A percentile compares a stretch with the other conserved stretches of the same genome.
Conservation (phyloP, 2,888 invertebrate genomes). For the Teinopalpus imperialis region DNA sequence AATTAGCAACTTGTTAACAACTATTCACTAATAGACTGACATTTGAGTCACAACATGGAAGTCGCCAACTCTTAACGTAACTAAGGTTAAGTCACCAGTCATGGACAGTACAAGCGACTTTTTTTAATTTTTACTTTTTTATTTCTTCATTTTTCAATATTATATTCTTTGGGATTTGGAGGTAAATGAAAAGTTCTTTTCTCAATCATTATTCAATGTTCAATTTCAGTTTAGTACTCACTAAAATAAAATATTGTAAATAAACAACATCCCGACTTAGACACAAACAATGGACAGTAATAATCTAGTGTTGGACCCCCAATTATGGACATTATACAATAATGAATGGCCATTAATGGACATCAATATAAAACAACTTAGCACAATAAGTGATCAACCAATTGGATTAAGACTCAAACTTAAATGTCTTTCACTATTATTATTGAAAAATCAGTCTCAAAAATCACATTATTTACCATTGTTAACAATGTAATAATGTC, state of each 20-base stretch:
- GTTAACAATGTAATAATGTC: too few relatives aligned
- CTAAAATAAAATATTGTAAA: constrained; percentile 9
- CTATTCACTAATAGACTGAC: too few relatives aligned
- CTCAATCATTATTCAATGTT: constrained; percentile 17
- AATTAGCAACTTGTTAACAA: too few relatives aligned
- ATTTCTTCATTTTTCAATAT: constrained; percentile 19
- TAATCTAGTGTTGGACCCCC: constrained; percentile 2
- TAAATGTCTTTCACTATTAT: too few relatives aligned
- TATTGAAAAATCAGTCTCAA: too few relatives aligned
- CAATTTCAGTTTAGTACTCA: constrained; percentile 16
- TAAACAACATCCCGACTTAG: constrained; percentile 9
- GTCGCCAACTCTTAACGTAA: too few relatives aligned
- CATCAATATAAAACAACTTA: too few relatives aligned
- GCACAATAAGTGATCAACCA: too few relatives aligned
- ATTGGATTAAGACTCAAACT: too few relatives aligned
- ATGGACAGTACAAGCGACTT: constrained; percentile 19
- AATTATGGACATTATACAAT: background rate
- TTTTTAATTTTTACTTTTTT: constrained; percentile 15
- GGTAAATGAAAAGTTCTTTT: constrained; percentile 16
- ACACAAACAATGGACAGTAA: background rate
- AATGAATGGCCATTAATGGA: too few relatives aligned
- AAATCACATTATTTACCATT: too few relatives aligned
- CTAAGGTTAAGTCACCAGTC: constrained; percentile 19
- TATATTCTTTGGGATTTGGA: constrained; percentile 20
- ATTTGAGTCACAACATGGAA: too few relatives aligned